Base-by-base conservation (phyloP, 1,140 invertebrate species). In the Drosophila rufa region DNA sequence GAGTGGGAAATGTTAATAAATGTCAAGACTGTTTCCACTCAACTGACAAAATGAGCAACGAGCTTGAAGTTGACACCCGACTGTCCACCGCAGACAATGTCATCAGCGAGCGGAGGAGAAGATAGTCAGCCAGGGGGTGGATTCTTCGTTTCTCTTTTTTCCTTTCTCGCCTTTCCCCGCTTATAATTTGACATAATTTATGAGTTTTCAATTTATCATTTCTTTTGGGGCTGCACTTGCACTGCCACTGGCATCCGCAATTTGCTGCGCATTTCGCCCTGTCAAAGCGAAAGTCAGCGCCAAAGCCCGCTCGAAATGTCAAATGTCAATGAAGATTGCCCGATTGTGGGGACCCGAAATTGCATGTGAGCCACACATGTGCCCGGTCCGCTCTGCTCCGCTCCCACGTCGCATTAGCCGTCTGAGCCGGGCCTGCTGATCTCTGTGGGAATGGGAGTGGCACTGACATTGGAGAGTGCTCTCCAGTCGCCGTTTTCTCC, bases 121-220 rank as follows among this genome's bases (percentile, higher is more conserved):
- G 67, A 56, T 43, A 36, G 50, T 33, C 22, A 40, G 33, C 4
- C 8, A 19, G 43, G 7, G 43, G 60, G 14, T 65, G 14, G 43
- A 36, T 33, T 56, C 46, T 57, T 58, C 56, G 40, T 36, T 56
- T 45, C 42, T 55, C 17, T 19, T 40, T 50, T 27, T 60, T 47
- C 6, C 15, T n/a, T 40, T 8, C 33, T 55, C 6, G 36, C 60
- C 12, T 30, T 15, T 19, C 22, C 47, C 40, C 30, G 27, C 40
- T 57, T 51, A 76, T 85, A 89, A 84, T 84, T 90, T 84, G 80
- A 79, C 67, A 84, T 84, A 90, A 90, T 90, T 90, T 85, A 90
- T 82, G 85, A 90, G 78, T 82, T 90, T 90, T 90, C 85, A 85
- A 90, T 90, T 85, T 85, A 85, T 90, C 81, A 82, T 64, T 59